Evolutionary conservation across 1,140 invertebrate species (phyloP).

Genomic region (Batillaria attramentaria): DNA sequence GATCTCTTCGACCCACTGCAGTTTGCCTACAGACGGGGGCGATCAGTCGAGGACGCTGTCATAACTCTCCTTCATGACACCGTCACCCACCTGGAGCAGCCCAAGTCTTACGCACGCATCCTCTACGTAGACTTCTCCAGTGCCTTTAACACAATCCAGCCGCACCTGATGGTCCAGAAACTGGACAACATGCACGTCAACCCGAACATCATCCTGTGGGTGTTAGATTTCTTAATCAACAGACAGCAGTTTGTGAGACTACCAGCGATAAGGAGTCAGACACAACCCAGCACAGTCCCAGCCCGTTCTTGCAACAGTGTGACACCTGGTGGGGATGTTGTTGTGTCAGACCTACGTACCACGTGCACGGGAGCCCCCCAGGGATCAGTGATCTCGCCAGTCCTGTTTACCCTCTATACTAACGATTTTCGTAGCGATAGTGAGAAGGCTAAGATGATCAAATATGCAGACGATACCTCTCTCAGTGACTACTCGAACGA

Average conservation of each 20-base stretch:
- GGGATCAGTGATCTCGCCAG: conserved; percentile 14
- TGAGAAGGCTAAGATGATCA: background rate
- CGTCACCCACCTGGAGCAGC: background rate
- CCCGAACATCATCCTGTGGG: background rate
- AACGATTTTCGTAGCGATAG: background rate
- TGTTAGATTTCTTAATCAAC: background rate
- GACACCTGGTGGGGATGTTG: too few relatives aligned
- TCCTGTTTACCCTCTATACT: conserved; percentile 3
- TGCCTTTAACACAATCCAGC: conserved; percentile 28
- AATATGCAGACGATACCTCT: background rate
- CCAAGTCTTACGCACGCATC: background rate
- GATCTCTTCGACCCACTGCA: background rate
- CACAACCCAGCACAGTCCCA: too few relatives aligned
- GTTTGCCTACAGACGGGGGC: conserved; percentile 2
- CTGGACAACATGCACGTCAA: background rate
- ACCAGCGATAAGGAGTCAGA: too few relatives aligned
- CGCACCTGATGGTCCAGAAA: background rate
- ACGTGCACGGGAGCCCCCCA: conserved; percentile 13
- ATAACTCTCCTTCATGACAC: conserved; percentile 1
- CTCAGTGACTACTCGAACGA: background rate
- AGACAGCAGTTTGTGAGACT: background rate
- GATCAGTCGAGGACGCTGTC: background rate
- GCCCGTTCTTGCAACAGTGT: too few relatives aligned
- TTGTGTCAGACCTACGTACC: background rate
- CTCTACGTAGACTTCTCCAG: conserved; percentile 16